Conservation (phyloP, 2,797 vertebrate species). For the Chromobotia macracanthus region DNA sequence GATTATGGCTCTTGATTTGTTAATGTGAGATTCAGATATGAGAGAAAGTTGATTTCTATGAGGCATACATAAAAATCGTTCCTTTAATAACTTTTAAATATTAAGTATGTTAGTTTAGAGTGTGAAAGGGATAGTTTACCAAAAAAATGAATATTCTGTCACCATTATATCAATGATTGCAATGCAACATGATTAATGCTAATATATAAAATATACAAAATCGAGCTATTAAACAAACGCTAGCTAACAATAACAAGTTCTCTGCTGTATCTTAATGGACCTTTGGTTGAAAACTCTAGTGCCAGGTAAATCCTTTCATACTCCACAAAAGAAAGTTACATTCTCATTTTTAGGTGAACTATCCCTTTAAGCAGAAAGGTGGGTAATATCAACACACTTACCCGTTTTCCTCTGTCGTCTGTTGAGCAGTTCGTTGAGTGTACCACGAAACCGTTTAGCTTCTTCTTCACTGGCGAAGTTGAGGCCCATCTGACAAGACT, state of each 20-base stretch:
- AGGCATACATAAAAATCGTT: background rate
- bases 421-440: constrained; percentile 86
- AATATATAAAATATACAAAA: too few relatives aligned
- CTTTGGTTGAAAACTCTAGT: too few relatives aligned
- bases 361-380: background rate
- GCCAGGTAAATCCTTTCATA: too few relatives aligned
- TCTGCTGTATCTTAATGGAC: too few relatives aligned
- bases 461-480: constrained; percentile 98
- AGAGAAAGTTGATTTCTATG: background rate
- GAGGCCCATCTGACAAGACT: constrained; percentile 93
- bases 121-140: background rate
- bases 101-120: background rate
- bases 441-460: constrained; percentile 88
- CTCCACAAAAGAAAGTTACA: too few relatives aligned
- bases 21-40: background rate
- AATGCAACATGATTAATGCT: too few relatives aligned
- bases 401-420: constrained; percentile 92
- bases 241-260: too few relatives aligned
- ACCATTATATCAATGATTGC: too few relatives aligned
- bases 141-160: background rate
- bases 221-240: too few relatives aligned
- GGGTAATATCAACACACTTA: constrained; percentile 57
- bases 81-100: background rate
- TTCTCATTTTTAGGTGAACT: background rate
- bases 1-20: too few relatives aligned